Evolutionary conservation across 2,113 vertebrate genomes (phyloP).

Genomic region (Athene noctua): DNA sequence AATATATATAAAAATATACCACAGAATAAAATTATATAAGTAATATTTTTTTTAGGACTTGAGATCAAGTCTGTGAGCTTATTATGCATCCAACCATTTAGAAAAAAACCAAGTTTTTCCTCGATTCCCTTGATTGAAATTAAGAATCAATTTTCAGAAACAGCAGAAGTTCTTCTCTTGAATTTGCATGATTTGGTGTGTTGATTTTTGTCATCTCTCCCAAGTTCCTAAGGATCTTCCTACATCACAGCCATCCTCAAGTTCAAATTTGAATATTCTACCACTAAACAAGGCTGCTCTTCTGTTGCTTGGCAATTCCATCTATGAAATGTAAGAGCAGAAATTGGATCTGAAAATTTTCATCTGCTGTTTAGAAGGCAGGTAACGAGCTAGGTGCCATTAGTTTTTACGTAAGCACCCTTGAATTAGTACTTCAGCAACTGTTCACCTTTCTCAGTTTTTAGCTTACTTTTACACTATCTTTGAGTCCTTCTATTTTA

Average conservation of each 20-base stretch:
- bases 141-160: not conserved
- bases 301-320: not conserved
- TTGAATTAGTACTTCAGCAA: not conserved
- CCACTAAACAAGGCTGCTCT: not conserved
- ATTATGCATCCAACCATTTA: not conserved
- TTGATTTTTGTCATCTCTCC: not conserved
- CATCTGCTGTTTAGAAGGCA: not conserved
- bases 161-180: not conserved
- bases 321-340: not conserved
- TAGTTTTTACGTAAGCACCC: not conserved
- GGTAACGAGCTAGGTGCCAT: not conserved
- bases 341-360: not conserved
- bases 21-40: not conserved
- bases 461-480: not conserved
- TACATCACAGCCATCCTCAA: not conserved
- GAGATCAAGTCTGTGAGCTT: not conserved
- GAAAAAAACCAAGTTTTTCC: not conserved
- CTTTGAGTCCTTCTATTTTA: not conserved
- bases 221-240: not conserved
- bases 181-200: not conserved
- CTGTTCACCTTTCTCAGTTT: not conserved
- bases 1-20: not conserved
- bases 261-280: not conserved
- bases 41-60: not conserved
- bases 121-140: not conserved